Conservation (phyloP, 2,888 invertebrate genomes). For the Rosalia funebris region DNA sequence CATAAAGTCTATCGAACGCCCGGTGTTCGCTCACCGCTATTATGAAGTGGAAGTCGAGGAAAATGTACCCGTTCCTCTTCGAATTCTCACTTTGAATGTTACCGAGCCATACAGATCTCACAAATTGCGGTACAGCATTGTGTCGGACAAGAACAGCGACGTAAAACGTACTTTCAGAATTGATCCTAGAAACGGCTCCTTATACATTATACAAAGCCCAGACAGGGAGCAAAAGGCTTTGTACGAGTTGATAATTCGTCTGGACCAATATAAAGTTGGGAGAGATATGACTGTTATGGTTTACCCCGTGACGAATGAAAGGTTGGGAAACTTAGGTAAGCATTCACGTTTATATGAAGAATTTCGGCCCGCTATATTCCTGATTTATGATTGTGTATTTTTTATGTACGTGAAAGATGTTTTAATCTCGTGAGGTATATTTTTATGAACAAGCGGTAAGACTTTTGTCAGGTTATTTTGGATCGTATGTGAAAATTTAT, state of each 20-base stretch:
- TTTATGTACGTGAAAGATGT: too few relatives aligned
- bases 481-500: too few relatives aligned
- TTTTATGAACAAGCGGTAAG: too few relatives aligned
- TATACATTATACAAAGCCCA: constrained; percentile 78
- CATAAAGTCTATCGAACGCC: constrained; percentile 53
- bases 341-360: background rate
- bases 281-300: constrained; percentile 79
- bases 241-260: constrained; percentile 70
- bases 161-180: constrained; percentile 75
- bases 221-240: constrained; percentile 77
- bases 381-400: too few relatives aligned
- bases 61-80: constrained; percentile 79
- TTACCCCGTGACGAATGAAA: constrained; percentile 80
- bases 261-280: constrained; percentile 68
- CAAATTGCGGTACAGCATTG: constrained; percentile 73
- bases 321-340: constrained; percentile 75
- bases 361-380: too few relatives aligned
- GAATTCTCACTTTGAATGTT: constrained; percentile 80
- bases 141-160: constrained; percentile 68
- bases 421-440: too few relatives aligned
- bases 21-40: constrained; percentile 67
- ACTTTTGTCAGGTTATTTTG: too few relatives aligned
- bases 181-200: constrained; percentile 79
- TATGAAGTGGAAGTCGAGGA: constrained; percentile 86
- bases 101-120: constrained; percentile 74